A percentile compares a stretch with the other conserved stretches of the same genome.
Conservation (phyloP, 2,113 vertebrate genomes). For the Caloenas nicobarica region DNA sequence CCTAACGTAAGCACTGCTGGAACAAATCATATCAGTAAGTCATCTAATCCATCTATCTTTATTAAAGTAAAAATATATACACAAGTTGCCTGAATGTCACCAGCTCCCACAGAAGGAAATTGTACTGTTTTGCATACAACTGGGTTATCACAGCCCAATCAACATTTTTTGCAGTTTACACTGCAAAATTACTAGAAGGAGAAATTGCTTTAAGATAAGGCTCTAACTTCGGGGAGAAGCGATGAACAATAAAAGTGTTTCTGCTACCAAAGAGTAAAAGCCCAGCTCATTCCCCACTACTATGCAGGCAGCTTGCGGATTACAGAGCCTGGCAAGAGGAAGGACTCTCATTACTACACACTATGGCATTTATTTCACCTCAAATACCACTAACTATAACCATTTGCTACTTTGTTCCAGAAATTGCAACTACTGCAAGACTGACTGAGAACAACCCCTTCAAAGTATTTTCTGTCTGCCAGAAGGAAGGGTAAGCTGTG, state of each 20-base stretch:
- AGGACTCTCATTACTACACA: not conserved
- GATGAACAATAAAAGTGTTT: not conserved
- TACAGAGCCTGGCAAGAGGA: not conserved
- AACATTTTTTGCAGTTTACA: not conserved
- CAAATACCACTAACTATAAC: not conserved
- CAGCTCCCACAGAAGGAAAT: not conserved
- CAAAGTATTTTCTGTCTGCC: not conserved
- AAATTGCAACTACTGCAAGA: not conserved
- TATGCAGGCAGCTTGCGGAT: not conserved
- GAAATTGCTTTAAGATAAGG: not conserved
- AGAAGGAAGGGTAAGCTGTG: not conserved
- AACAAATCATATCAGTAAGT: not conserved
- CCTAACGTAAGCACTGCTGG: not conserved
- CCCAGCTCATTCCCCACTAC: rapidly evolving
- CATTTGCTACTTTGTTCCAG: not conserved
- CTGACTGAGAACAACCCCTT: not conserved
- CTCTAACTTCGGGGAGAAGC: not conserved
- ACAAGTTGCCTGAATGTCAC: not conserved
- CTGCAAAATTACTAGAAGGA: not conserved
- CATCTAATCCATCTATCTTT: not conserved
- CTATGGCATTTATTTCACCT: not conserved
- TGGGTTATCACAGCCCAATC: not conserved
- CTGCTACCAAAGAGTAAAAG: not conserved
- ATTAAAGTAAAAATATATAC: not conserved
- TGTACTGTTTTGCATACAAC: not conserved